Conservation (phyloP, 2,888 invertebrate genomes). For the Gnatocerus cornutus region DNA sequence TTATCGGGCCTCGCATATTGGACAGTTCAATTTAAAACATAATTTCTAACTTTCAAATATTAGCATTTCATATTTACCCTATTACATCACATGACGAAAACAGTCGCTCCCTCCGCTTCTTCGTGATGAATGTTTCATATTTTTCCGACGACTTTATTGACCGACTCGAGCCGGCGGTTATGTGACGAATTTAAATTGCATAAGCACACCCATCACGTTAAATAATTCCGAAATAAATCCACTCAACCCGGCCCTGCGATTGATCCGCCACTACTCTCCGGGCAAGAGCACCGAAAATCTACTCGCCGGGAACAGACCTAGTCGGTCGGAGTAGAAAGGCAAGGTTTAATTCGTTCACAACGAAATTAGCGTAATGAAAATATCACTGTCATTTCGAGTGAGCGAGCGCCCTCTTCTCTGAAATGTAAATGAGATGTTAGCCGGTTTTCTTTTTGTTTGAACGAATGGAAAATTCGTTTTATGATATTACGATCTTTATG, state of each 20-base stretch:
- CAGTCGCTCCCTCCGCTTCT: conserved; percentile 61
- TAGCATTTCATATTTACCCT: conserved; percentile 71
- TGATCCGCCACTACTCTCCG: conserved; percentile 11
- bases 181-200: conserved; percentile 69
- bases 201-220: conserved; percentile 67
- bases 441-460: conserved; percentile 65
- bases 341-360: conserved; percentile 63
- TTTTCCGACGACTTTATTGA: conserved; percentile 64
- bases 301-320: no score
- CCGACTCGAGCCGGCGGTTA: conserved; percentile 63
- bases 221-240: conserved; percentile 66
- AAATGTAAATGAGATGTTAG: conserved; percentile 64
- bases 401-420: conserved; percentile 52
- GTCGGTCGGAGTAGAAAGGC: neutral
- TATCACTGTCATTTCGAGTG: conserved; percentile 64
- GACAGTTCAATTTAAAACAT: conserved; percentile 70
- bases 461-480: conserved; percentile 70
- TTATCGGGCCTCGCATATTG: conserved; percentile 61
- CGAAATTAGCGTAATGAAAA: conserved; percentile 68
- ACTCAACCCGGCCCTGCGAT: conserved; percentile 31
- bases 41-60: conserved; percentile 69
- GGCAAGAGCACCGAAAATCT: neutral
- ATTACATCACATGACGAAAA: conserved; percentile 67
- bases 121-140: conserved; percentile 66
- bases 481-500: conserved; percentile 70